Evolutionary conservation across 1,140 invertebrate species (phyloP).

Genomic region (Chironomus striatipennis): DNA sequence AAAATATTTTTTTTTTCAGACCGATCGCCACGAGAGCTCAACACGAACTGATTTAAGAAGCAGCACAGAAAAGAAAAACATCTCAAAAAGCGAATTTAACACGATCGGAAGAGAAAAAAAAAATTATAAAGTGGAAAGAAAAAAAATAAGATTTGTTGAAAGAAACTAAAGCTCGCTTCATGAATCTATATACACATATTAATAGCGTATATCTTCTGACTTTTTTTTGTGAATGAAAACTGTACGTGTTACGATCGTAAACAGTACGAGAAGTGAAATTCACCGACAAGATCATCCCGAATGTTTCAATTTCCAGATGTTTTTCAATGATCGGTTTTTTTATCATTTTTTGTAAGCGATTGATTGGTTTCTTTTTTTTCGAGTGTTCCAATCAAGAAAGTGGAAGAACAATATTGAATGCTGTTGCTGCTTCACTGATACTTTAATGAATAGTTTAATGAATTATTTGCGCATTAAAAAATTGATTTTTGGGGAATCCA

Average conservation of each 20-base stretch:
- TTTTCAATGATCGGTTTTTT: too few species aligned
- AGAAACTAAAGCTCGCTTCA: background rate
- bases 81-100: background rate
- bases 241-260: background rate
- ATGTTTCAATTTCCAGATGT: background rate
- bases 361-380: too few species aligned
- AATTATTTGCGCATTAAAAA: too few species aligned
- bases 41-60: slow-evolving; percentile 19
- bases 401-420: too few species aligned
- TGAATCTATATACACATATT: background rate
- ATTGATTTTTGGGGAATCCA: too few species aligned
- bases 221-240: slow-evolving; percentile 3
- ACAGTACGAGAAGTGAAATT: slow-evolving; percentile 1
- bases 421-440: too few species aligned
- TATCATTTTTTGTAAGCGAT: too few species aligned
- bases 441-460: too few species aligned
- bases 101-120: slow-evolving; percentile 13
- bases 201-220: background rate
- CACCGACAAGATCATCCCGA: background rate
- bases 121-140: background rate
- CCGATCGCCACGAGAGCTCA: background rate
- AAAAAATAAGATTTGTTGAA: background rate
- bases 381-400: too few species aligned
- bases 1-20: background rate
- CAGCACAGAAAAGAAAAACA: background rate